Conservation (phyloP, 2,888 invertebrate species). For the Amphipoea oculea region DNA sequence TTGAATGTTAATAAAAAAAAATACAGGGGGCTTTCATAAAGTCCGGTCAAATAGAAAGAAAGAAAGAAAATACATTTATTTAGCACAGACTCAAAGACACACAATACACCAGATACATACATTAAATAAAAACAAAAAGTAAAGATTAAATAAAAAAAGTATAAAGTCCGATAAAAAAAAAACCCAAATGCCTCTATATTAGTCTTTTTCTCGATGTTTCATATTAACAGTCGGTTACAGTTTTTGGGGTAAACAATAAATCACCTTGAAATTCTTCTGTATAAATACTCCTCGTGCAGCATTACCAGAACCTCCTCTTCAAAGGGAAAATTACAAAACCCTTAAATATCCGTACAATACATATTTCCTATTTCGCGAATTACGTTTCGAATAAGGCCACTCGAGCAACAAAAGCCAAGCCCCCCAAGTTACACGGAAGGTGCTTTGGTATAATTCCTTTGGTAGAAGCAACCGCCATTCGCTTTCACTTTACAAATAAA, state of each 20-base stretch:
- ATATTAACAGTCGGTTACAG: too few species aligned
- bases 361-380: conserved; percentile 44
- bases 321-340: conserved; percentile 1
- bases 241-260: background rate
- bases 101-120: too few species aligned
- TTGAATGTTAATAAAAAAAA: too few species aligned
- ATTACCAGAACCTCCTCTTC: background rate
- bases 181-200: background rate
- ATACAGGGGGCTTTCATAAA: background rate
- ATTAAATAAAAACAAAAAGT: too few species aligned
- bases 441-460: conserved; percentile 49
- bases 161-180: too few species aligned
- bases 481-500: conserved; percentile 47
- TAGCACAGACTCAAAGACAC: too few species aligned
- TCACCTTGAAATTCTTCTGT: background rate
- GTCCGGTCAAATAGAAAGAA: too few species aligned
- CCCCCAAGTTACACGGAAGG: conserved; percentile 37
- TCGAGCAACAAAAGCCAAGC: conserved; percentile 44
- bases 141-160: too few species aligned
- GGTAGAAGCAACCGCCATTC: conserved; percentile 29
- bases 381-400: conserved; percentile 24
- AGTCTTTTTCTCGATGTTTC: background rate
- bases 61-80: too few species aligned
- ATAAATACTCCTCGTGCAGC: background rate
- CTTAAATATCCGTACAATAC: conserved; percentile 9